Evolutionary conservation across 2,113 vertebrate genomes (phyloP).

Genomic region (Neolamprologus variostigma): DNA sequence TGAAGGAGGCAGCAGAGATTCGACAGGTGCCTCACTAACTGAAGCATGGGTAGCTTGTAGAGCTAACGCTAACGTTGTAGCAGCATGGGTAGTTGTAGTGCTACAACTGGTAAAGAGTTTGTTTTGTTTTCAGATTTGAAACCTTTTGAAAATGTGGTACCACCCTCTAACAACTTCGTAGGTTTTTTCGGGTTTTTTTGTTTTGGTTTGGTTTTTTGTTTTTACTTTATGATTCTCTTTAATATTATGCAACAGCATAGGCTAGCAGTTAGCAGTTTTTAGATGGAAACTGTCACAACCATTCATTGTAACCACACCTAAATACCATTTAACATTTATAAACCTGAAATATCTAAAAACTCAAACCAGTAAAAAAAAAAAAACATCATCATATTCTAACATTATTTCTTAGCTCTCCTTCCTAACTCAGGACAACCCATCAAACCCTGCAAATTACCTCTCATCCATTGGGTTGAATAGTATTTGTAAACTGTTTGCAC

Average conservation of each 20-base stretch:
- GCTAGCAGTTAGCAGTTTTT: not conserved
- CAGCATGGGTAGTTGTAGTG: constrained; percentile 54
- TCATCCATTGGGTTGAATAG: constrained; percentile 6
- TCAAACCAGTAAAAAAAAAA: not conserved
- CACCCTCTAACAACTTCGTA: constrained; percentile 61
- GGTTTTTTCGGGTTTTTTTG: not conserved
- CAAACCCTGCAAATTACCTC: not conserved
- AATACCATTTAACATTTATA: not conserved
- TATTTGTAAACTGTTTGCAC: not conserved
- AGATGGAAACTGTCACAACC: not conserved
- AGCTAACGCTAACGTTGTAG: constrained; percentile 38
- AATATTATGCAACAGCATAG: not conserved
- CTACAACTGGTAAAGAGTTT: constrained; percentile 39
- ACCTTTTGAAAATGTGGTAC: constrained; percentile 34
- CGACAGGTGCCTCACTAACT: constrained; percentile 31
- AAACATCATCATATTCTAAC: not conserved
- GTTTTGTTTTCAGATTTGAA: not conserved
- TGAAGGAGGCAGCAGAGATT: constrained; percentile 25
- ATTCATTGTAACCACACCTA: not conserved
- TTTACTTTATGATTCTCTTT: not conserved
- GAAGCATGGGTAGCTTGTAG: constrained; percentile 50
- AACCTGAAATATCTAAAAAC: not conserved
- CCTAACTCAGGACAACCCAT: not conserved
- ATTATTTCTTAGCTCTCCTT: not conserved
- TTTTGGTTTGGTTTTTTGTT: not conserved